Conservation (phyloP, 1,140 invertebrate genomes). For the Temnothorax longispinosus region DNA sequence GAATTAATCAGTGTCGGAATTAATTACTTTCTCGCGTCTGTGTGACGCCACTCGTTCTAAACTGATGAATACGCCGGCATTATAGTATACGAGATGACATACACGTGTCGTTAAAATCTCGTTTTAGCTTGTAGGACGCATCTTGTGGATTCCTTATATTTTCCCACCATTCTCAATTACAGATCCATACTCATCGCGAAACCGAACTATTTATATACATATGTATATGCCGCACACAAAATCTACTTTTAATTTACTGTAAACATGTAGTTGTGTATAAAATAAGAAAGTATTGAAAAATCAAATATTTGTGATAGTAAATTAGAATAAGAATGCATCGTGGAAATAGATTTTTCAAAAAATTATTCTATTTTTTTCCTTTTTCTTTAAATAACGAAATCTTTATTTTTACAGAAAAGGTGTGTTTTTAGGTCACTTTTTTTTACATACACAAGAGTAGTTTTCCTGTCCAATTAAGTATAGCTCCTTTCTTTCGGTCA, state of each 20-base stretch:
- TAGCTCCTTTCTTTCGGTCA: neutral
- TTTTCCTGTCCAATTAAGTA: neutral
- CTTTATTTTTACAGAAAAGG: neutral
- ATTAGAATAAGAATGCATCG: neutral
- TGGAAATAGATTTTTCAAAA: neutral
- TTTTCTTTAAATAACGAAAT: neutral
- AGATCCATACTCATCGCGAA: neutral
- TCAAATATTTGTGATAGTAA: neutral
- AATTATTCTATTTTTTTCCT: neutral
- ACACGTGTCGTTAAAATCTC: slow-evolving; percentile 60
- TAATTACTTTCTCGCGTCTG: slow-evolving; percentile 66
- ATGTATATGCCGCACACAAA: neutral
- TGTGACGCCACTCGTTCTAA: slow-evolving; percentile 38
- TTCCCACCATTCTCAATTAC: slow-evolving; percentile 43
- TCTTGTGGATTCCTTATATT: slow-evolving; percentile 12
- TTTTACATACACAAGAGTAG: no score
- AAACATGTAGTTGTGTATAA: neutral
- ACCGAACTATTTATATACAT: neutral
- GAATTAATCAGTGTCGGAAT: slow-evolving; percentile 76
- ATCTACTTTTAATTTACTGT: neutral
- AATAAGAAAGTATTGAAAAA: neutral
- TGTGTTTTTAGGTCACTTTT: neutral
- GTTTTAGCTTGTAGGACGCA: slow-evolving; percentile 17
- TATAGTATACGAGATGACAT: slow-evolving; percentile 56
- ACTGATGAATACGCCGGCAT: slow-evolving; percentile 70